These are phyloP conservation scores for Heloderma charlesbogerti DNA, from an alignment of 2,113 vertebrate genomes.

Conservation along the genomic window DNA sequence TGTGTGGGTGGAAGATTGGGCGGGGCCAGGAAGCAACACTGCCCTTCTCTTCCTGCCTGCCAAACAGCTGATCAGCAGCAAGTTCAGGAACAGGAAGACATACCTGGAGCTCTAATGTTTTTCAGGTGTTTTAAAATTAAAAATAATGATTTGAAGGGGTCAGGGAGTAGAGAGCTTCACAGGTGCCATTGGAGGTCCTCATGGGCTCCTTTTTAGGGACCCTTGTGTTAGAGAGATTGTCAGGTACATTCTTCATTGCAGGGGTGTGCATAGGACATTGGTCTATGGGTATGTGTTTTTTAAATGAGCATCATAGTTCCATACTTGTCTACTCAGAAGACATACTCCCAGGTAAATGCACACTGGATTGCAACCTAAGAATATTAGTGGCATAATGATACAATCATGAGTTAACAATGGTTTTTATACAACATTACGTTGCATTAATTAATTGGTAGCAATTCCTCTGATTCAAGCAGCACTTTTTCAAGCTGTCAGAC, in stretches of 20 bases:
- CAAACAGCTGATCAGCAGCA: too few relatives aligned
- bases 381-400: not conserved
- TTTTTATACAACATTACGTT: not conserved
- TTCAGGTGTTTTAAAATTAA: too few relatives aligned
- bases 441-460: not conserved
- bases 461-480: not conserved
- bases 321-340: not conserved
- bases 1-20: too few relatives aligned
- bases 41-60: too few relatives aligned
- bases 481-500: not conserved
- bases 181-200: too few relatives aligned
- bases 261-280: not conserved
- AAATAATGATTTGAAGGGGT: too few relatives aligned
- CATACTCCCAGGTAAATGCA: not conserved
- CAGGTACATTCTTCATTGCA: not conserved
- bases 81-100: too few relatives aligned
- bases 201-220: too few relatives aligned
- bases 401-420: not conserved
- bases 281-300: not conserved
- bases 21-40: too few relatives aligned
- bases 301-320: not conserved
- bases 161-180: too few relatives aligned
- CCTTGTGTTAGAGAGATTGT: not conserved
- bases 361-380: not conserved
- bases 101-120: too few relatives aligned